These are phyloP conservation scores for Nyctibius grandis DNA, from an alignment of 2,797 vertebrate genomes.

Conservation along the genomic window DNA sequence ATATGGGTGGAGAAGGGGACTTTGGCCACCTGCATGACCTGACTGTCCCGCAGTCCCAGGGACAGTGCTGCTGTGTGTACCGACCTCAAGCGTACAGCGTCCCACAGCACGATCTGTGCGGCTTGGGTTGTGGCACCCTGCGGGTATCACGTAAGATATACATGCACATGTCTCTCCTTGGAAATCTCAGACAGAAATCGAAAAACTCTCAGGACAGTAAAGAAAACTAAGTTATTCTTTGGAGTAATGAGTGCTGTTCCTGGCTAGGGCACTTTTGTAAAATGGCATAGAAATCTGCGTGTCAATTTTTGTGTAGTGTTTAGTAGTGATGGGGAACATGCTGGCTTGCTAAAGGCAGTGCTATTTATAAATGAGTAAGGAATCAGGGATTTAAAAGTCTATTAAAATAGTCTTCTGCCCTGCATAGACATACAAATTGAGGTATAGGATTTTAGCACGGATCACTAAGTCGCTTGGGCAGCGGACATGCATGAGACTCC, in stretches of 20 bases:
- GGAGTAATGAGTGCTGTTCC: neutral
- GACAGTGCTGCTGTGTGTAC: neutral
- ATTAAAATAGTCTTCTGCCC: neutral
- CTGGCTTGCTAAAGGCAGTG: neutral
- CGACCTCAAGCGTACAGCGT: rapidly evolving
- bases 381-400: neutral
- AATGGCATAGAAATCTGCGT: neutral
- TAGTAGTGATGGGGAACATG: neutral
- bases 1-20: neutral
- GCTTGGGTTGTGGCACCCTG: neutral
- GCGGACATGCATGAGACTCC: rapidly evolving
- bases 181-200: neutral
- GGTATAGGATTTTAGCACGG: neutral
- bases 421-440: rapidly evolving
- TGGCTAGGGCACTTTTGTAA: neutral
- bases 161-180: rapidly evolving
- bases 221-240: neutral
- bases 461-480: neutral
- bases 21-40: neutral
- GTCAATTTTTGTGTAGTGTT: neutral
- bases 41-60: neutral
- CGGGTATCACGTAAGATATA: rapidly evolving
- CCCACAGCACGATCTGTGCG: rapidly evolving
- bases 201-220: neutral
- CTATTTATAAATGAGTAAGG: neutral